These are phyloP conservation scores for Patiria miniata DNA, from an alignment of 35 echinoderm and acorn worm genomes.

Conservation along the genomic window DNA sequence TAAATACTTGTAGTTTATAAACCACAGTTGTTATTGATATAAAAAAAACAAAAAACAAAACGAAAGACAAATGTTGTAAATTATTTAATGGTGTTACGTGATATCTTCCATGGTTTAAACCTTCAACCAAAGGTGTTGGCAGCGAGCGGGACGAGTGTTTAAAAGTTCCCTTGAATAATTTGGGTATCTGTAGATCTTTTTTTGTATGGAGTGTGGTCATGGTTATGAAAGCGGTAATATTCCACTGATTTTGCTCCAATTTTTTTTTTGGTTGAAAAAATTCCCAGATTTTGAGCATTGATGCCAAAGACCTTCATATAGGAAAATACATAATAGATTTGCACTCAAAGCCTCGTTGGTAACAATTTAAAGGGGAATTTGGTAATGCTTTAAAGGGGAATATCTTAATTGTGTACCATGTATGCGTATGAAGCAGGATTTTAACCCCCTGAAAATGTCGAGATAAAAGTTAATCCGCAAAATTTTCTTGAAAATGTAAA, in stretches of 20 bases:
- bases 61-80: neutral
- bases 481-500: too few species aligned
- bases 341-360: too few species aligned
- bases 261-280: neutral
- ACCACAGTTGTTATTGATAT: neutral
- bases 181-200: neutral
- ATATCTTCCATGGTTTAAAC: slow-evolving; percentile 4
- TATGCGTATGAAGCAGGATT: too few species aligned
- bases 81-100: slow-evolving; percentile 25
- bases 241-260: neutral
- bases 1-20: slow-evolving; percentile 22
- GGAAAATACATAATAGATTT: too few species aligned
- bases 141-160: neutral
- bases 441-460: too few species aligned
- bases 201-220: neutral
- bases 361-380: too few species aligned
- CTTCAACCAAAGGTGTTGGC: neutral
- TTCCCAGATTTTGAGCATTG: neutral
- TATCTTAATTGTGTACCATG: too few species aligned
- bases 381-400: too few species aligned
- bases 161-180: neutral
- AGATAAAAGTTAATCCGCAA: too few species aligned
- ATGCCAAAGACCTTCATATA: too few species aligned
- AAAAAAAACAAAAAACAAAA: neutral
- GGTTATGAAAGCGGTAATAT: neutral